Evolutionary conservation across 2,888 invertebrate genomes (phyloP), one percentile per base, ranked within the genome.

Genomic region (Acanthosepion pharaonis): DNA sequence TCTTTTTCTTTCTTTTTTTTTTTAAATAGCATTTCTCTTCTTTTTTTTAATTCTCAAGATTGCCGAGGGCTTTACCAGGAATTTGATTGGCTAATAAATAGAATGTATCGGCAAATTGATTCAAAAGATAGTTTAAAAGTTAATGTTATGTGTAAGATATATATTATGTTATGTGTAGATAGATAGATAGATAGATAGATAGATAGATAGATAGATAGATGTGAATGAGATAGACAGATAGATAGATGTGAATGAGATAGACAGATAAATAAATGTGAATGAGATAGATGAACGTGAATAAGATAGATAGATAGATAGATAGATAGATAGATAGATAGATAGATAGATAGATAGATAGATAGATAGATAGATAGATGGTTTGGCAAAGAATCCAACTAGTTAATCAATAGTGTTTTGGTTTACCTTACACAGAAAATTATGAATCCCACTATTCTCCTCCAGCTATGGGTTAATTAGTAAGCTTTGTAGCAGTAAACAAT

Each of bases 11-110:
- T 25, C 25, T 78, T 1, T 78, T n/a, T 78, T 78, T 78, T 33
- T 78, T 20, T n/a, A 78, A 78, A n/a, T 59, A 23, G n/a, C 4
- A 33, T 15, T 78, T 78, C 4, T n/a, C 6, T 15, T 78, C 33
- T 55, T 20, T 55, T 55, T 78, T n/a, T n/a, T 64, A 8, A 64
- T 78, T 78, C n/a, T n/a, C 11, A 1, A 33, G n/a, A 78, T n/a
- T 78, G 78, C 78, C n/a, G 15, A 33, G 33, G n/a, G 78, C 78
- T 59, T 59, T 59, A 5, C 15, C 2, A 78, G 5, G 9, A 78
- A 78, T 78, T 15, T n/a, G 78, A 78, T 78, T 78, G 78, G 78
- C 78, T 78, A 78, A 78, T 78, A n/a, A 64, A 64, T 64, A 64
- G 64, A 64, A 8, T 78, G 23, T n/a, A 33, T 78, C 5, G n/a